phyloP scores from a whole-genome alignment of 2,113 vertebrate species.

The Corydoras maculifer region DNA sequence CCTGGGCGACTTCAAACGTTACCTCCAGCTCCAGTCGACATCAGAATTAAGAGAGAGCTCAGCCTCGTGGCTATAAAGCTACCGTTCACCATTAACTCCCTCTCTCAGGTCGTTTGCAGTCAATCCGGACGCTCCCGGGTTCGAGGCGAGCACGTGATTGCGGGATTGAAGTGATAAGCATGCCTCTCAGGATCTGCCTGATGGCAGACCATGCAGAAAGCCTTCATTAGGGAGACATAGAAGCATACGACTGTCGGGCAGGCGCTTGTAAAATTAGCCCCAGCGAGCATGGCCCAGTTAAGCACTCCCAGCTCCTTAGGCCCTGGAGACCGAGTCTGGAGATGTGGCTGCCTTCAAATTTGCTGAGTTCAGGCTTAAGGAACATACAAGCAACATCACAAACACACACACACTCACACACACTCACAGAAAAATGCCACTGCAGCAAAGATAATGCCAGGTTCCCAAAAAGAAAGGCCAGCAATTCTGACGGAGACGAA shows the following conservation, averaged over 20 bases:
- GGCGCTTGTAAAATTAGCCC: slow-evolving; percentile 64
- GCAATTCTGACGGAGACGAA: not conserved
- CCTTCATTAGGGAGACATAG: slow-evolving; percentile 37
- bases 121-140: slow-evolving; percentile 37
- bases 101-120: slow-evolving; percentile 46
- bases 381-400: slow-evolving; percentile 21
- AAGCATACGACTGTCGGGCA: too few species aligned
- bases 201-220: slow-evolving; percentile 31
- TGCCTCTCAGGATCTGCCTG: slow-evolving; percentile 17
- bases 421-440: slow-evolving; percentile 22
- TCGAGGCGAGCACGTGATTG: not conserved
- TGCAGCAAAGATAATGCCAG: slow-evolving; percentile 23
- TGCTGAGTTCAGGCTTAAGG: slow-evolving; percentile 36
- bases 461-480: slow-evolving; percentile 13
- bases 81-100: not conserved
- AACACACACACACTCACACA: not conserved
- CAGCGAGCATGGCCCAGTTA: slow-evolving; percentile 64
- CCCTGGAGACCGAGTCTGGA: slow-evolving; percentile 54
- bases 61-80: not conserved
- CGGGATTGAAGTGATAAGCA: slow-evolving; percentile 24
- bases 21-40: slow-evolving; percentile 5
- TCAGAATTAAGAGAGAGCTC: slow-evolving; percentile 20
- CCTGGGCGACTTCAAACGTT: slow-evolving; percentile 1
- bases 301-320: slow-evolving; percentile 56
- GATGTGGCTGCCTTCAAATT: slow-evolving; percentile 32